Percentiles rank a stretch among this genome's conserved stretches.
These are phyloP conservation scores for Ascaphus truei DNA, from an alignment of 2,113 vertebrate species.

Conservation along the genomic window DNA sequence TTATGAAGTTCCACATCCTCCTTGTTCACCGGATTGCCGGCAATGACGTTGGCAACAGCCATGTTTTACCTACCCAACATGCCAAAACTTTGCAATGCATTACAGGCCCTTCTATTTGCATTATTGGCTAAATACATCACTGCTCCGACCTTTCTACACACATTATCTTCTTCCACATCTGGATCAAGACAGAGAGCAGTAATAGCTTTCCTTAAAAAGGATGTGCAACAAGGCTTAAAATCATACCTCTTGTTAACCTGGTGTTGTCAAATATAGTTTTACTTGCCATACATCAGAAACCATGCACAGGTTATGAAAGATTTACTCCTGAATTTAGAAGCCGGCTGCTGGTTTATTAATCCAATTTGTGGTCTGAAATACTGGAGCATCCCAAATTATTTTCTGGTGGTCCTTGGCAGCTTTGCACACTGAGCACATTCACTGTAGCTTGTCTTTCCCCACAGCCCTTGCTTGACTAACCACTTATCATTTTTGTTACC, in stretches of 20 bases:
- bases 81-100: too few relatives aligned
- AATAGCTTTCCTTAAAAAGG: background rate
- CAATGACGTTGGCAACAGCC: too few relatives aligned
- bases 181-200: too few relatives aligned
- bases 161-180: too few relatives aligned
- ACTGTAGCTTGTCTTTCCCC: constrained; percentile 23
- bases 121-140: too few relatives aligned
- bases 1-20: too few relatives aligned
- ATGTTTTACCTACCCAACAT: too few relatives aligned
- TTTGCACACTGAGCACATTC: constrained; percentile 24
- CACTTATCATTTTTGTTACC: constrained; percentile 33
- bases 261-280: background rate
- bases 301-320: constrained; percentile 6
- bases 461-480: constrained; percentile 18
- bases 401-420: constrained; percentile 25
- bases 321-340: background rate
- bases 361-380: constrained; percentile 13
- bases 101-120: too few relatives aligned
- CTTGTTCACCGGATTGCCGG: too few relatives aligned
- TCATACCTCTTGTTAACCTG: background rate
- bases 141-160: too few relatives aligned
- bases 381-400: background rate
- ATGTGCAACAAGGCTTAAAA: background rate
- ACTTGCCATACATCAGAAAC: background rate
- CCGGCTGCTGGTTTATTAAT: too few relatives aligned